These are phyloP conservation scores for Capitella teleta DNA, from an alignment of 1,140 invertebrate species.

Conservation along the genomic window DNA sequence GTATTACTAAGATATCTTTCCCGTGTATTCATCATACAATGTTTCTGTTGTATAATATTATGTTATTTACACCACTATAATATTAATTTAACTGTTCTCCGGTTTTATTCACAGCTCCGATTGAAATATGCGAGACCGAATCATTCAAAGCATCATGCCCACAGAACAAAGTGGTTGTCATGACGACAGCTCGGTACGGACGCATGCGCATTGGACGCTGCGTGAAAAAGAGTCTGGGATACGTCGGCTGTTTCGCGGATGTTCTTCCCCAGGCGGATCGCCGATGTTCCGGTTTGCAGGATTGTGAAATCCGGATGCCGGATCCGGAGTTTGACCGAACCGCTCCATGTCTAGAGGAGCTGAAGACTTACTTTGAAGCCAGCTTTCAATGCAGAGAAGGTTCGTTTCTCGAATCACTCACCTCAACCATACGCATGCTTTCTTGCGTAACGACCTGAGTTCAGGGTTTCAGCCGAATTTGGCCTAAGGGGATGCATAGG, in stretches of 20 bases:
- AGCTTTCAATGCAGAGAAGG: slow-evolving; percentile 4
- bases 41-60: too few species aligned
- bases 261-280: slow-evolving; percentile 1
- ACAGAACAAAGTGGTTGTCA: not conserved
- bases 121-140: slow-evolving; percentile 4
- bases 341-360: slow-evolving; percentile 10
- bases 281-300: slow-evolving; percentile 1
- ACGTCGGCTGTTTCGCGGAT: slow-evolving; percentile 8
- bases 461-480: not conserved
- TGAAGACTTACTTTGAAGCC: slow-evolving; percentile 12
- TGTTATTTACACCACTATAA: too few species aligned
- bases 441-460: not conserved
- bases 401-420: not conserved
- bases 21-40: too few species aligned
- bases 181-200: not conserved
- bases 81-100: too few species aligned
- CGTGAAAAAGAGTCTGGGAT: slow-evolving; percentile 11
- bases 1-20: too few species aligned
- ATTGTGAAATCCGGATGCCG: slow-evolving; percentile 8
- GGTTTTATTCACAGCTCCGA: too few species aligned
- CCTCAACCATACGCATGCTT: not conserved
- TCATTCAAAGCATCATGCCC: not conserved
- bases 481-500: not conserved
- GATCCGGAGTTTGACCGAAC: slow-evolving; percentile 9
- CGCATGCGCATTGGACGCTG: slow-evolving; percentile 5